Base-by-base conservation (phyloP, 1,140 invertebrate species). In the Leptopilina clavipes region DNA sequence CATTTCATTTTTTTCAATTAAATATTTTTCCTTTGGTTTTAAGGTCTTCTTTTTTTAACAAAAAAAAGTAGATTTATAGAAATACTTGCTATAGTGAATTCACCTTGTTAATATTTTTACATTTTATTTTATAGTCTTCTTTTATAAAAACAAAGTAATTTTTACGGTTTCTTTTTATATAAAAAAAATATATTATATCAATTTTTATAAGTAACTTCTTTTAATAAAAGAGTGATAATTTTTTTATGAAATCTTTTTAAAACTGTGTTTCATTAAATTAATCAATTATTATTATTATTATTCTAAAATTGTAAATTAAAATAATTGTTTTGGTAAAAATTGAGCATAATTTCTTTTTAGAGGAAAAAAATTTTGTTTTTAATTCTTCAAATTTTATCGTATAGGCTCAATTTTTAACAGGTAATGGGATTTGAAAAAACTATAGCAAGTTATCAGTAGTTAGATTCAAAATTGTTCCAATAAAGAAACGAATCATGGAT, bases 381-480 rank as follows among this genome's bases (percentile, higher is more conserved):
- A 31, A 19, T 43, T 73, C 48, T 70, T 72, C 3, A 48, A 14
- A 25, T 43, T 71, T 31, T 43, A 43, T 43, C 0, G 2, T 71
- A 17, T 43, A 43, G 11, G 71, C 37, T 52, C 14, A 25, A 25
- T 52, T 48, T 72, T 25, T 19, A 22, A 22, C 52, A 22, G 11
- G 19, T 12, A 22, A 22, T 48, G 43, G 17, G n/a, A 74, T 37
- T 65, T 43, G 65, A 70, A 73, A 19, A 73, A 76, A 75, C 78
- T 79, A 77, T 79, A 79, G 78, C 78, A 76, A 73, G 78, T 73
- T 75, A 75, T 74, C 59, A 65, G 25, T 65, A 65, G 59, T 65
- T 65, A 65, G 59, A 22, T n/a, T 31, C 59, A 65, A 65, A 65
- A 31, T 65, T 65, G 56, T 25, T 22, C 56, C 40, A 1, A 40